Evolutionary conservation across 1,140 invertebrate species (phyloP).

Genomic region (Lordiphosa mommai): DNA sequence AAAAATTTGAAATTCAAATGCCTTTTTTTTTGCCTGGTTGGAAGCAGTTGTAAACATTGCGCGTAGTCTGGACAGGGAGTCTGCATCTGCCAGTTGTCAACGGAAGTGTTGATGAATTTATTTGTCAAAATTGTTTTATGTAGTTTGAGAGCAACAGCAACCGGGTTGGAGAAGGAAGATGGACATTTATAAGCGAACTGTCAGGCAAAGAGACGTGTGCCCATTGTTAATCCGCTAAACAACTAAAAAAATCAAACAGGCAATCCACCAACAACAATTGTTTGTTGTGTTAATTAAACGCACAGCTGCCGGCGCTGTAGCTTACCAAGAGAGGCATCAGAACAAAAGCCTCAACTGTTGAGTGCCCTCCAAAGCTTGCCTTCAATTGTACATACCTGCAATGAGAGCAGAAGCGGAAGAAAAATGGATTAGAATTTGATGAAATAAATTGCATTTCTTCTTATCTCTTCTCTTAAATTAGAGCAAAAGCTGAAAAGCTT

Average conservation of each 20-base stretch:
- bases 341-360: not conserved
- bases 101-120: conserved; percentile 76
- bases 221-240: not conserved
- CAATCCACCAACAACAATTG: not conserved
- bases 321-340: not conserved
- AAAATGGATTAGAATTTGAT: conserved; percentile 1
- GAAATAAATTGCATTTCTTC: too few species aligned
- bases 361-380: not conserved
- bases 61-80: conserved; percentile 11
- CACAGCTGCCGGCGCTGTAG: too few species aligned
- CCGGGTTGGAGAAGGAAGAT: conserved; percentile 17
- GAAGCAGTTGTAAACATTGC: conserved; percentile 11
- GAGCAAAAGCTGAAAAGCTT: conserved; percentile 12
- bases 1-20: conserved; percentile 73
- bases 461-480: conserved; percentile 1
- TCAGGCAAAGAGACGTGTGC: not conserved
- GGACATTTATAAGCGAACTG: conserved; percentile 40
- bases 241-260: not conserved
- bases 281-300: conserved; percentile 18
- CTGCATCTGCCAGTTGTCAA: conserved; percentile 58
- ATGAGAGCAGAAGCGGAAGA: not conserved
- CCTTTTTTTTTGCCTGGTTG: conserved; percentile 33
- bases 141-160: conserved; percentile 38
- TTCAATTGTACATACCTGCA: conserved; percentile 19
- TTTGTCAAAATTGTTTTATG: conserved; percentile 72